Base-by-base conservation (phyloP, 2,888 invertebrate species). In the Parnassius mnemosyne region DNA sequence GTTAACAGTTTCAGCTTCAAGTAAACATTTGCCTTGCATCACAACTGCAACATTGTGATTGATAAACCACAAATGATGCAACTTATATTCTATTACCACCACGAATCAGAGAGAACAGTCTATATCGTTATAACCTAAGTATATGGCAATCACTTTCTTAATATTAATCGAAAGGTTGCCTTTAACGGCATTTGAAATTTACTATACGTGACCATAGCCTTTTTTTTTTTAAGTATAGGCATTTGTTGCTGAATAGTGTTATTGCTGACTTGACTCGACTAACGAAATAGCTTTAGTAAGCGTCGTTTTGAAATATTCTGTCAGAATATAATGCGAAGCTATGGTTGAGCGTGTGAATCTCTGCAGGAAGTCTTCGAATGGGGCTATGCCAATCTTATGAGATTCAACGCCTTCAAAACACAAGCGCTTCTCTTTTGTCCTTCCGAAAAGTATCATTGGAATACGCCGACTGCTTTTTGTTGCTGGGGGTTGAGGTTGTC, bases 191-290 rank as follows among this genome's bases (percentile, higher is more conserved):
- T 13, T 51, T 51, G 25, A 51, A 51, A 51, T 25, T 34, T 9
- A 41, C 7, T 34, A 3, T 52, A 52, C 52, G 52, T 52, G 52
- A 52, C 52, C 11, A 52, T 52, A 34, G 51, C 16, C 7, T 16
- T 9, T 51, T 54, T 54, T 54, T 44, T 13, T 54, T 44, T n/a
- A 54, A 46, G 43, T 25, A 20, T 11, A 10, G 1, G 25, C 25
- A 12, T 25, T 51, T 25, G 25, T 25, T 25, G 25, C 11, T 51
- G 25, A 25, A 51, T 51, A 25, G 16, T 13, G n/a, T 34, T 34
- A 34, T 34, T 34, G 34, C 34, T 7, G 34, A 34, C 34, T 25
- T 7, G 0, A 34, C 25, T 25, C 7, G 7, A 25, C 7, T 34
- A 34, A 34, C 5, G 5, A 34, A 34, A 34, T 34, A 34, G 5